A percentile compares a stretch with the other conserved stretches of the same genome.
phyloP scores from a whole-genome alignment of 2,888 invertebrate species.

The Trichopria drosophilae region DNA sequence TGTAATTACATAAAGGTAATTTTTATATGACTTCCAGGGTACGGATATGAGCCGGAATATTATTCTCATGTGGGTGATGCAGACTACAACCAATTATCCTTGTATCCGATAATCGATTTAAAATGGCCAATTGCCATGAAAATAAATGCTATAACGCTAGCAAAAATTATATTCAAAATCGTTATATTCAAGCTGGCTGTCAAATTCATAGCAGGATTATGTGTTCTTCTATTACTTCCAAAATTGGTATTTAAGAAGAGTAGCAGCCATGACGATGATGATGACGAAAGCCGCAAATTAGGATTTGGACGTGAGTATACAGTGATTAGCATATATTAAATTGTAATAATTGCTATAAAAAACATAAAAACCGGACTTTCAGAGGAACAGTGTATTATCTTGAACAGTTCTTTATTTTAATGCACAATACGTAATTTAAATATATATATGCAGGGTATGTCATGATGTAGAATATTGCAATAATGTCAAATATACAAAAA shows the following conservation, averaged over 20 bases:
- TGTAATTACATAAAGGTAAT: too few species aligned
- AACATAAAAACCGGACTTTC: slow-evolving; percentile 1
- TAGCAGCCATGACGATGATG: slow-evolving; percentile 56
- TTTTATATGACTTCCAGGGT: too few species aligned
- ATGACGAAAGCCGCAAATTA: slow-evolving; percentile 48
- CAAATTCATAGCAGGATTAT: slow-evolving; percentile 76
- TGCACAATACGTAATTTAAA: too few species aligned
- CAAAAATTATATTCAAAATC: slow-evolving; percentile 75
- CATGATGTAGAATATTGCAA: too few species aligned
- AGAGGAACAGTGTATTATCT: neutral
- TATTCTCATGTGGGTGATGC: too few species aligned
- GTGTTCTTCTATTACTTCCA: slow-evolving; percentile 75
- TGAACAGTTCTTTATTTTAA: too few species aligned
- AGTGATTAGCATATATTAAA: slow-evolving; percentile 26
- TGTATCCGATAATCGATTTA: slow-evolving; percentile 63
- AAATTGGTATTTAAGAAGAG: slow-evolving; percentile 62
- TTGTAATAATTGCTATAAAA: neutral
- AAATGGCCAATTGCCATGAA: slow-evolving; percentile 65
- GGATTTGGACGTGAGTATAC: slow-evolving; percentile 13
- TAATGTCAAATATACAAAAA: too few species aligned
- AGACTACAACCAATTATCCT: neutral
- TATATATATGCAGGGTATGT: too few species aligned
- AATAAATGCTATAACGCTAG: slow-evolving; percentile 71
- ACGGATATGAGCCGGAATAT: too few species aligned
- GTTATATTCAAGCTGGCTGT: slow-evolving; percentile 81